Percentiles rank a stretch among this genome's conserved stretches.
Conservation (phyloP, 2,113 vertebrate species). For the Menidia beryllina region DNA sequence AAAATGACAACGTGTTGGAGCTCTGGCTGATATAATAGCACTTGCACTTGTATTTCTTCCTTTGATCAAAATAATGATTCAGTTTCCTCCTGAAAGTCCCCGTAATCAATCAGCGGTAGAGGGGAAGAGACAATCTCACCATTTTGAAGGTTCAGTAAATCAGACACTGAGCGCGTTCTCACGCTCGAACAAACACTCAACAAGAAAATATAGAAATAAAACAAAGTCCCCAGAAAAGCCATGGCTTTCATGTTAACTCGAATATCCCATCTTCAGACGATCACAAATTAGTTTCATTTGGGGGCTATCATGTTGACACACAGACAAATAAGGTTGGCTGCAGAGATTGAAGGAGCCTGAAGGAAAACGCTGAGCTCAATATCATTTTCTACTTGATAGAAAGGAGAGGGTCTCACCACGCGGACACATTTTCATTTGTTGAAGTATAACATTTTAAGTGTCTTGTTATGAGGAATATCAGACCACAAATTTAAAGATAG, state of each 20-base stretch:
- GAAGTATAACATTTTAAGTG: constrained; percentile 16
- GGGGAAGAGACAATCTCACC: constrained; percentile 58
- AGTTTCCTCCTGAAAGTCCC: constrained; percentile 51
- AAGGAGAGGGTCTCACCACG: constrained; percentile 10
- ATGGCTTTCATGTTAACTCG: not conserved
- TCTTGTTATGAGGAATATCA: constrained; percentile 22
- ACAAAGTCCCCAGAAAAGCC: constrained; percentile 2
- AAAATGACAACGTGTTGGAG: constrained; percentile 22
- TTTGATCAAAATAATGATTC: constrained; percentile 43
- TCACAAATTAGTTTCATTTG: constrained; percentile 10
- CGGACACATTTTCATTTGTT: constrained; percentile 14
- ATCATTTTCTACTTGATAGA: constrained; percentile 20
- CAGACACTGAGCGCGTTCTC: constrained; percentile 44
- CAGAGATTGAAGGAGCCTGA: not conserved
- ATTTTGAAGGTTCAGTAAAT: constrained; percentile 53
- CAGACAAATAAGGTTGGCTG: constrained; percentile 6
- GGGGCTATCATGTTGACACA: constrained; percentile 3
- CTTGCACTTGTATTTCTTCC: constrained; percentile 30
- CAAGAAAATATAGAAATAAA: constrained; percentile 18
- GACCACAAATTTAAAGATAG: not conserved
- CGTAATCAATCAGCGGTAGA: constrained; percentile 73
- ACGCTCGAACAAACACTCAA: constrained; percentile 20
- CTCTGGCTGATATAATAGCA: constrained; percentile 33
- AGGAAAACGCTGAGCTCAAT: not conserved
- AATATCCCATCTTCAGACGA: constrained; percentile 21